Base-by-base conservation (phyloP, 1,140 invertebrate species). In the Antheraea mylitta region DNA sequence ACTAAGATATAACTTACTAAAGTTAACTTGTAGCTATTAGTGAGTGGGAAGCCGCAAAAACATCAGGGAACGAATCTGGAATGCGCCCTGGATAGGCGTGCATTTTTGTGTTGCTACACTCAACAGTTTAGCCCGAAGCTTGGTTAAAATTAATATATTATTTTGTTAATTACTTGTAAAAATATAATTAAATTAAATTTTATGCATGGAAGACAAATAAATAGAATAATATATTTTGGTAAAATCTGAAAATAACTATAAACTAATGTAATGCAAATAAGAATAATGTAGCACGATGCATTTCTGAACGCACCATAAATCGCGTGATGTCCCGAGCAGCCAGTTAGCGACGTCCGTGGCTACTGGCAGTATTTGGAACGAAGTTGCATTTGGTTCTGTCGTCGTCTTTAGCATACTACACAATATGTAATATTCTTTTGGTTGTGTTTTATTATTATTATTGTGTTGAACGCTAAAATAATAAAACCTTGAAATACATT, bases 51-150 rank as follows among this genome's bases (percentile, higher is more conserved):
- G 83, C 80, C 79, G 85, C 89, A 91, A 91, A 90, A 91, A 91
- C 89, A 86, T 86, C 86, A 84, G 87, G 87, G 87, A 91, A 91
- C 89, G 86, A 91, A 91, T 91, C 89, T 83, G 87, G 87, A 91
- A 91, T 91, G 89, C 86, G 80, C 83, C 82, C 82, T 85, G 81
- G 79, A 86, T 88, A 72, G 73, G 67, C 80, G 77, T 36, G 22
- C 13, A 53, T 53, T 53, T 7, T 36, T 30, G 30, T 30, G 18
- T 61, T 61, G 60, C 19, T 61, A 22, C 19, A 61, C 22, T 19
- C 11, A 18, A 61, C 19, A 30, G 22, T 30, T 61, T 53, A 53
- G 18, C 19, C 8, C 5, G 11, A 30, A 3, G 9, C 19, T 30
- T 10, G 18, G 22, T 60, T 60, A 60, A 18, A 60, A 61, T 61